Evolutionary conservation across 1,140 invertebrate genomes (phyloP).

Genomic region (Drosophila sucinea): DNA sequence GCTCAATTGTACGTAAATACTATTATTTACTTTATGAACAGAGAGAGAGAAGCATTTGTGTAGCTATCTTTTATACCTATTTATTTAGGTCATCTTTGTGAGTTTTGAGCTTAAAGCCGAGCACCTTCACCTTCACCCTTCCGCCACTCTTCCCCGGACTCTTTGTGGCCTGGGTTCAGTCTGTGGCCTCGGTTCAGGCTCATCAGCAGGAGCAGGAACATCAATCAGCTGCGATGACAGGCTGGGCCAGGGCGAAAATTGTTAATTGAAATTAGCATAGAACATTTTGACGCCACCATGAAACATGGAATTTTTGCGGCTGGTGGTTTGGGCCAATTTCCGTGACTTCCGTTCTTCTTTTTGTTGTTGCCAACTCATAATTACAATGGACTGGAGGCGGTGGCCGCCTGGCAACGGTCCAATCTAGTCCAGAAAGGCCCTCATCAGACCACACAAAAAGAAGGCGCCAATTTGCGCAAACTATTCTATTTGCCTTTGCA

Average conservation of each 20-base stretch:
- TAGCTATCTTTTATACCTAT: constrained; percentile 3
- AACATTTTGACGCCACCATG: constrained; percentile 47
- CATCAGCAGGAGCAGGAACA: not conserved
- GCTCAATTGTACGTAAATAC: constrained; percentile 2
- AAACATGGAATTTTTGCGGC: constrained; percentile 40
- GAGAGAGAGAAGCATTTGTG: not conserved
- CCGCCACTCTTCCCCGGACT: not conserved
- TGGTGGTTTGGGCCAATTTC: constrained; percentile 29
- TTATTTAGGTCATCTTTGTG: constrained; percentile 42
- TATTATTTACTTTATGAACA: constrained; percentile 6
- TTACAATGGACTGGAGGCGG: constrained; percentile 34
- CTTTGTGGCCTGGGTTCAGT: constrained; percentile 3
- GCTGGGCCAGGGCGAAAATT: constrained; percentile 29
- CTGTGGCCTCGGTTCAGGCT: constrained; percentile 36
- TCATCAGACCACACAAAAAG: constrained; percentile 31
- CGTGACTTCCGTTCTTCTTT: constrained; percentile 19
- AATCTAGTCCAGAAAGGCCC: constrained; percentile 33
- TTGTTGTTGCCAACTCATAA: constrained; percentile 55
- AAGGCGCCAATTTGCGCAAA: constrained; percentile 31
- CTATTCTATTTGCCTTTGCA: constrained; percentile 45
- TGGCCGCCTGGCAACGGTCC: constrained; percentile 31
- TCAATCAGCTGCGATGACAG: constrained; percentile 34
- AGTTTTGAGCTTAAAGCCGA: constrained; percentile 20
- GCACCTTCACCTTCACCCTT: not conserved
- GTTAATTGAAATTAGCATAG: constrained; percentile 76